Percentiles rank a stretch among this genome's conserved stretches.
These are phyloP conservation scores for Nasonia oneida DNA, from an alignment of 2,888 invertebrate species.

Conservation along the genomic window DNA sequence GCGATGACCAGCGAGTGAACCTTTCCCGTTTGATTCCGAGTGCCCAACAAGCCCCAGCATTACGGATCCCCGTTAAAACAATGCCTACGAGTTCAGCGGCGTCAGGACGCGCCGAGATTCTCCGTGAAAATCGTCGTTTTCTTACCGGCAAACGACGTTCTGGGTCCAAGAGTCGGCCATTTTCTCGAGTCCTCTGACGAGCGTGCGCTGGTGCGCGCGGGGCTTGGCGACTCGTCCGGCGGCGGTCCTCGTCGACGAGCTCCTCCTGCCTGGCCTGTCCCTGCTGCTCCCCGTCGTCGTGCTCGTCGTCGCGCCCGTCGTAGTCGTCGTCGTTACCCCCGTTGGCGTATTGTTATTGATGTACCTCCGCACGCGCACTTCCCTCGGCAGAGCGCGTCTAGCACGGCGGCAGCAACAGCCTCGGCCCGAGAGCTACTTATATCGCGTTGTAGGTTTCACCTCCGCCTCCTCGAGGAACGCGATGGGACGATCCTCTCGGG, in stretches of 20 bases:
- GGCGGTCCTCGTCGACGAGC: neutral
- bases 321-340: slow-evolving; percentile 4
- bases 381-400: neutral
- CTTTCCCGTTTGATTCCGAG: neutral
- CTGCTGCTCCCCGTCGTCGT: slow-evolving; percentile 17
- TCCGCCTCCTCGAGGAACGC: neutral
- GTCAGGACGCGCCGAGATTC: neutral
- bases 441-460: neutral
- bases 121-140: neutral
- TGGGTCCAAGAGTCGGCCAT: slow-evolving; percentile 78
- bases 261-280: slow-evolving; percentile 14
- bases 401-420: slow-evolving; percentile 6
- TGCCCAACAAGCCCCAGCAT: neutral
- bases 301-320: slow-evolving; percentile 20
- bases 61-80: neutral
- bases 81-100: neutral
- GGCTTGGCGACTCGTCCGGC: slow-evolving; percentile 30
- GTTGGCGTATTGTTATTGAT: neutral
- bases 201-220: slow-evolving; percentile 22
- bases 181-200: slow-evolving; percentile 68
- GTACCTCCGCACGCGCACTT: neutral
- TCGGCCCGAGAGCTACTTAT: neutral
- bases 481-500: neutral
- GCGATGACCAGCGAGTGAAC: neutral
- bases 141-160: slow-evolving; percentile 77